Base-by-base conservation (phyloP, 2,113 vertebrate species). In the Pachypanchax playfairii region DNA sequence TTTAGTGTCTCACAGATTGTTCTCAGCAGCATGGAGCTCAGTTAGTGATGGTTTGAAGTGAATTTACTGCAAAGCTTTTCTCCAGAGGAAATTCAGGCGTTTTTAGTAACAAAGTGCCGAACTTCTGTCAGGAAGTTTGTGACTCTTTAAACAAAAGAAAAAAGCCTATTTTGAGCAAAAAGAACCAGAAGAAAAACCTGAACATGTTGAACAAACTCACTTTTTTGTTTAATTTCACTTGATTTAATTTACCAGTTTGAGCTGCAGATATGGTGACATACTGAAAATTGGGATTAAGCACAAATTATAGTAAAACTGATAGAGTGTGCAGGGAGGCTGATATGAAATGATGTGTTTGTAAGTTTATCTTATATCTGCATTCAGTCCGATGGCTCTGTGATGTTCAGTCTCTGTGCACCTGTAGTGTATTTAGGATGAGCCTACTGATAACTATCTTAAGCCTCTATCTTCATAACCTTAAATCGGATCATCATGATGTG, bases 401-500 rank as follows among this genome's bases (percentile, higher is more conserved):
- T 39, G 38, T 55, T 47, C 61, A 48, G 43, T 49, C 31, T 58
- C 53, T 26, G 33, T 65, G 46, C 44, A 29, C 55, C 61, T 70
- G 58, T 48, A 42, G 42, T 43, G 49, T 49, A 39, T 57, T 26
- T 31, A 35, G 57, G 36, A 70, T 77, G 48, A 73, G 38, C 56
- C 50, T 17, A 36, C 47, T 51, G 76, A 82, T 80, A 82, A 65
- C 9, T 10, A 53, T 60, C 52, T 52, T 67, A 75, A 75, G 41
- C 62, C 46, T 66, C 71, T 61, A 35, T 74, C 75, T 73, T 77
- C 56, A 66, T 73, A 73, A 71, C 79, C 63, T 79, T 22, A 41
- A 70, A 85, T 89, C 82, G 70, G 65, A 83, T 81, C 51, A 25
- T 61, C 21, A 41, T 58, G 79, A 79, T 69, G 68, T 22, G 38